phyloP scores from a whole-genome alignment of 1,140 invertebrate genomes.

The Hypothenemus hampei region DNA sequence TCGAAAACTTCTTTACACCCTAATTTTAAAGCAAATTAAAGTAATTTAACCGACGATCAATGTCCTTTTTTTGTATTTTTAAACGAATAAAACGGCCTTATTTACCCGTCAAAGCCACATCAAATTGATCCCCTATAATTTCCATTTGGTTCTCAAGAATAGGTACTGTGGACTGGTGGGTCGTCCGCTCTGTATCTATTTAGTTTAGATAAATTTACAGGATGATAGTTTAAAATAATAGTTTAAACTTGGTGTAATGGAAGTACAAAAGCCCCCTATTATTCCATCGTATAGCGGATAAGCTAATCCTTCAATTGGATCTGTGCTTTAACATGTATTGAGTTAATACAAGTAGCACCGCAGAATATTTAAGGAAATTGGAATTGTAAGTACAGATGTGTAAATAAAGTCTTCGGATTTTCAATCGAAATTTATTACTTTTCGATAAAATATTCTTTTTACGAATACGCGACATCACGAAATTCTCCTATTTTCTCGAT shows the following conservation, averaged over 20 bases:
- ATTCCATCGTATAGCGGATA: no score
- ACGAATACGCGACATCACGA: no score
- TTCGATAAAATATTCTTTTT: no score
- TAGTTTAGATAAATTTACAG: background rate
- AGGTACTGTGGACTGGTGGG: background rate
- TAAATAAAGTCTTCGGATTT: no score
- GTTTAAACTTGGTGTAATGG: no score
- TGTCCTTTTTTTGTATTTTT: conserved; percentile 24
- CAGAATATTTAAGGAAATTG: no score
- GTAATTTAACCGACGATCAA: conserved; percentile 18
- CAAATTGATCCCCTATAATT: conserved; percentile 37
- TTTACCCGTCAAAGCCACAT: conserved; percentile 36
- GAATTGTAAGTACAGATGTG: no score
- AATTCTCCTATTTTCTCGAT: no score
- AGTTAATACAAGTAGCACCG: no score
- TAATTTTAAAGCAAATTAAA: conserved; percentile 21
- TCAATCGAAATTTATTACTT: no score
- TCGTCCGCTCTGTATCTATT: conserved; percentile 2
- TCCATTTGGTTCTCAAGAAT: conserved; percentile 8
- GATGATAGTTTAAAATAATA: background rate
- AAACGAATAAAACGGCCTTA: conserved; percentile 22
- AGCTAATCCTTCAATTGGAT: no score
- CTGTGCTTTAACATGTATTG: no score
- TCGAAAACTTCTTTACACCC: conserved; percentile 17
- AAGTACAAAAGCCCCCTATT: background rate